Base-by-base conservation (phyloP, 2,888 invertebrate species). In the Drosophila gaucha region DNA sequence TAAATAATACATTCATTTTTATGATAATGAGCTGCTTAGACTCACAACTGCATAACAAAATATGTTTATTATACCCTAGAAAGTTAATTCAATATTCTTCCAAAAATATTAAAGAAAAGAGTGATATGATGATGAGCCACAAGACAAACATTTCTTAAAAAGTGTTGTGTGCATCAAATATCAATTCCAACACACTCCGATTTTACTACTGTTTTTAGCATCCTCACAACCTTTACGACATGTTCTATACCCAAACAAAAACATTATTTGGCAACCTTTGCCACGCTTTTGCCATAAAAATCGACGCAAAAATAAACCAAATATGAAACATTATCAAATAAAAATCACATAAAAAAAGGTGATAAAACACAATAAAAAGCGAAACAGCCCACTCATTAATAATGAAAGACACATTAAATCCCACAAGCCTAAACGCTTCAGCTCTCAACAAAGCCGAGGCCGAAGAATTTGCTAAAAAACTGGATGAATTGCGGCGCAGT, bases 331-430 rank as follows among this genome's bases (percentile, higher is more conserved):
- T 20, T 44, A 49, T 55, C 67, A 62, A 63, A 67, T 52, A 52
- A 74, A 60, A 60, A 41, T 62, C 24, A 30, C 54, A 70, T 58
- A 73, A 76, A 79, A 51, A 38, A 38, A 39, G 52, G 52, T 47
- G 35, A 72, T 74, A 73, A 84, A 84, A 71, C 30, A 41, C 36
- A 43, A 67, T 57, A 59, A 68, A 66, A 75, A 74, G 35, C 10
- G 71, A 64, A 66, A 41, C 66, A 49, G 69, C 76, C 71, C 68
- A 74, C 71, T 74, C 75, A 83, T 85, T 86, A 90, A 79, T 89
- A 85, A 75, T 58, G 59, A 60, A 31, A 55, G 57, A 74, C 78
- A 86, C 87, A 86, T 76, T 78, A 79, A 87, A 68, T 89, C 76
- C 89, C 83, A 80, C 65, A 80, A 69, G 69, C 65, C 69, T 64